Conservation (phyloP, 2,888 invertebrate species). For the Eristalis arbustorum region DNA sequence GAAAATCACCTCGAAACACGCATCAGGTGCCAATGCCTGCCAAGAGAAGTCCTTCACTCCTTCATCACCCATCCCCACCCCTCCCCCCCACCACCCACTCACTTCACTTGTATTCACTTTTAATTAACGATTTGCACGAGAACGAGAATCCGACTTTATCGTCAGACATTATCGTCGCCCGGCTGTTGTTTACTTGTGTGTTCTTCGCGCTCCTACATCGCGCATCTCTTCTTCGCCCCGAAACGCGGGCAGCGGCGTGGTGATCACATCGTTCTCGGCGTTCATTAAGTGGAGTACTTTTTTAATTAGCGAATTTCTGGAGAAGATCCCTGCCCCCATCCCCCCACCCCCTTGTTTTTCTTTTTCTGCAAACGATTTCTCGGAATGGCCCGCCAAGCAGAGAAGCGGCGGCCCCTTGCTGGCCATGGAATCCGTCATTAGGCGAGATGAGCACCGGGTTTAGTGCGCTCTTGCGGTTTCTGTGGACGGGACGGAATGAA, state of each 20-base stretch:
- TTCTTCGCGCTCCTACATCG: not conserved
- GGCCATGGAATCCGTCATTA: conserved; percentile 20
- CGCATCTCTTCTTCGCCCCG: not conserved
- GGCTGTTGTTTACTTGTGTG: not conserved
- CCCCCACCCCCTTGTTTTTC: not conserved
- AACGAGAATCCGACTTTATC: conserved; percentile 35
- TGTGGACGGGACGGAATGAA: not conserved
- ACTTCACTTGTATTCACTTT: conserved; percentile 30
- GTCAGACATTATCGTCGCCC: conserved; percentile 15
- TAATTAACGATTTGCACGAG: conserved; percentile 50
- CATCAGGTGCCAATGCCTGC: not conserved
- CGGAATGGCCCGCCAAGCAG: not conserved
- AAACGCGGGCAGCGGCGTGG: not conserved
- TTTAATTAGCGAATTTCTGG: conserved; percentile 54
- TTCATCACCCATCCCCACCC: not conserved
- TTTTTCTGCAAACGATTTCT: not conserved
- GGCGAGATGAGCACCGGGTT: not conserved
- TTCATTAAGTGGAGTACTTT: conserved; percentile 55
- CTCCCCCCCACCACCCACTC: too few species aligned
- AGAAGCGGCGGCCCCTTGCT: not conserved
- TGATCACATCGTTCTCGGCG: not conserved
- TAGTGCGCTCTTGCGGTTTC: not conserved
- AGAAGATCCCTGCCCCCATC: conserved; percentile 3
- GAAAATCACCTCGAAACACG: conserved; percentile 25
- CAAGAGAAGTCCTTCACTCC: conserved; percentile 17